Percentiles rank a stretch among this genome's conserved stretches.
Conservation (phyloP, 2,888 invertebrate genomes). For the Meghimatium bilineatum region DNA sequence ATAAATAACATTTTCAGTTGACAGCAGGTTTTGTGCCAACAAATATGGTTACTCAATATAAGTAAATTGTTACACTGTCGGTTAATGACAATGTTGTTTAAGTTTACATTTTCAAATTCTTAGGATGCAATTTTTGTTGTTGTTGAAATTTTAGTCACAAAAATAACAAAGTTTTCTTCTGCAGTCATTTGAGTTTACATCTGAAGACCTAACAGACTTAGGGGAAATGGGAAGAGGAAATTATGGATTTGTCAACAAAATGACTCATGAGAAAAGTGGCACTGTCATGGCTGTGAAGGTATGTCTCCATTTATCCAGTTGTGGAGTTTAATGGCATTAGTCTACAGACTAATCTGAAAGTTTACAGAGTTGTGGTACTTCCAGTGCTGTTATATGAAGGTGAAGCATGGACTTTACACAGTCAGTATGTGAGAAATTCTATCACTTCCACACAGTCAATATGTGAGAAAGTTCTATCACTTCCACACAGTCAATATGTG, state of each 20-base stretch:
- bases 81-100: neutral
- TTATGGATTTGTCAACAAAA: conserved; percentile 97
- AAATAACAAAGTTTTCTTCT: conserved; percentile 40
- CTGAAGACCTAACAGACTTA: conserved; percentile 93
- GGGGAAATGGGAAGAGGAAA: conserved; percentile 95
- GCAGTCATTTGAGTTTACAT: conserved; percentile 85
- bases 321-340: too few relatives aligned
- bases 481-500: too few relatives aligned
- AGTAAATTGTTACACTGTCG: too few relatives aligned
- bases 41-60: too few relatives aligned
- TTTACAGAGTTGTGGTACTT: too few relatives aligned
- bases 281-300: conserved; percentile 98
- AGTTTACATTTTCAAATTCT: neutral
- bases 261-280: conserved; percentile 92
- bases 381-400: too few relatives aligned
- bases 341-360: too few relatives aligned
- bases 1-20: neutral
- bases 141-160: neutral
- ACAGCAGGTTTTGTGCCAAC: neutral
- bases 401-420: too few relatives aligned
- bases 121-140: neutral
- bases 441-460: too few relatives aligned
- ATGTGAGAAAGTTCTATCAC: too few relatives aligned
- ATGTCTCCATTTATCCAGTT: conserved; percentile 56
- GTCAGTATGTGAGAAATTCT: too few relatives aligned